Conservation (phyloP, 2,888 invertebrate species). For the Volucella inflata region DNA sequence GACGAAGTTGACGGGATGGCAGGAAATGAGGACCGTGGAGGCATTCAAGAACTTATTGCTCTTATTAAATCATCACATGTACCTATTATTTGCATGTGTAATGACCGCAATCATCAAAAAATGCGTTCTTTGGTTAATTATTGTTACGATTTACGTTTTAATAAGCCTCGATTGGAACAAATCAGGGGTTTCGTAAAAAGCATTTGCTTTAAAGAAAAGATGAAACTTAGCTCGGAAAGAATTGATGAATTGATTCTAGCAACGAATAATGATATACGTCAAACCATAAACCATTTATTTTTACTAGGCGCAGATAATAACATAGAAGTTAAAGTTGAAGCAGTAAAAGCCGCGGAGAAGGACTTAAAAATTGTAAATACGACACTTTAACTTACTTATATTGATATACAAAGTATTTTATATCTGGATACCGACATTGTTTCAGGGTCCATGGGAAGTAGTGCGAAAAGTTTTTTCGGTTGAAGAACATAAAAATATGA, state of each 20-base stretch:
- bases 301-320: conserved; percentile 88
- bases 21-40: conserved; percentile 99
- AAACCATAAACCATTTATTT: conserved; percentile 95
- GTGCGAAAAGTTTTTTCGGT: conserved; percentile 93
- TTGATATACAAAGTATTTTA: background rate
- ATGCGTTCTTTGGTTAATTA: conserved; percentile 96
- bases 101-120: conserved; percentile 96
- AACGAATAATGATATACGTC: conserved; percentile 96
- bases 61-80: conserved; percentile 94
- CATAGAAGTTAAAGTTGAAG: conserved; percentile 83
- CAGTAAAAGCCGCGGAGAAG: conserved; percentile 88
- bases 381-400: background rate
- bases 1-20: conserved; percentile 99
- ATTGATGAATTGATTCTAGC: conserved; percentile 92
- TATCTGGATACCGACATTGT: conserved; percentile 28
- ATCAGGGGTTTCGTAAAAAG: conserved; percentile 96
- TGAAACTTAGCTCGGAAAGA: conserved; percentile 91
- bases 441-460: conserved; percentile 96
- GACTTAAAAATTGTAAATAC: conserved; percentile 90
- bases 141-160: conserved; percentile 96
- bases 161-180: conserved; percentile 93
- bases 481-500: conserved; percentile 91
- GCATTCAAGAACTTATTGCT: conserved; percentile 95
- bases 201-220: conserved; percentile 94
- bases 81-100: conserved; percentile 98